Evolutionary conservation across 2,797 vertebrate species (phyloP), one percentile per base, ranked within the genome.

Genomic region (Rhinogobio ventralis): DNA sequence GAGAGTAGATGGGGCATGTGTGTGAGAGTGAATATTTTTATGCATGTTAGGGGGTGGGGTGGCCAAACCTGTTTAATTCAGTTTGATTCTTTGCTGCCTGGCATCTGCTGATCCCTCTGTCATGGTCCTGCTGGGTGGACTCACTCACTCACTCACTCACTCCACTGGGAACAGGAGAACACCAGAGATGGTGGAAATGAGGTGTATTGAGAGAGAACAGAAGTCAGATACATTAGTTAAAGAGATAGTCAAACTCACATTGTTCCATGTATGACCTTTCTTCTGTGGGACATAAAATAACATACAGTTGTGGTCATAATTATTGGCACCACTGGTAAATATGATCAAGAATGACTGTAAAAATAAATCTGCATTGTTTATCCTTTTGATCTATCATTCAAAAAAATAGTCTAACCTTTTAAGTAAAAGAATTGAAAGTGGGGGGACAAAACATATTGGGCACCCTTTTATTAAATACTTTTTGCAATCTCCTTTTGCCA

Each of bases 91-190:
- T 36, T 84, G 71, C 85, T 87, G 87, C 76, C 74, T 88, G 85
- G 81, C 89, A 90, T 90, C 90, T 90, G 89, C 85, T 89, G 86
- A 76, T 76, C 75, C 62, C 67, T 46, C 67, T 78, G 67, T 62
- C 45, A 30, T 66, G 57, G 75, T 66, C 46, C 78, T 83, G 68
- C 28, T 79, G 83, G 53, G 75, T 72, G 76, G 36, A 75, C 13
- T 39, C 19, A 1, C 25, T 53, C 28, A 51, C 20, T 39, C 74
- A 55, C 28, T 6, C 73, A n/a, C 36, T n/a, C 42, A 23, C 62
- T 74, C 64, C 72, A 68, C 30, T 73, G 75, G 39, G 81, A 36
- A 30, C 10, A 73, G 71, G 36, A 49, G 62, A 73, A 25, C 19
- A 77, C 15, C 11, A 60, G 36, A 77, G 68, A 33, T 15, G 39